These are phyloP conservation scores for Maniola jurtina DNA, from an alignment of 1,140 invertebrate genomes.

Conservation along the genomic window DNA sequence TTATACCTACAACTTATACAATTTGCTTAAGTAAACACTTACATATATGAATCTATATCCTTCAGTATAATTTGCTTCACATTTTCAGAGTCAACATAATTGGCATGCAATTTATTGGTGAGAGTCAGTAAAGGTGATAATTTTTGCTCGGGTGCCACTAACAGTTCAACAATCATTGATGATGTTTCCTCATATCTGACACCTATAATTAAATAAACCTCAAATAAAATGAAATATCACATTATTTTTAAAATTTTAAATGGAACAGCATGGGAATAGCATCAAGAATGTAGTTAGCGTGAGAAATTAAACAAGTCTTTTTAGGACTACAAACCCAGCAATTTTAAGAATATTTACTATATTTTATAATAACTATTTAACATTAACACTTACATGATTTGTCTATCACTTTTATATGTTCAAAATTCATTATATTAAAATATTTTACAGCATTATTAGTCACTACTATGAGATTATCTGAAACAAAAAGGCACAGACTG, in stretches of 20 bases:
- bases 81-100: constrained; percentile 7
- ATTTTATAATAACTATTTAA: no score
- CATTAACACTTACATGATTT: constrained; percentile 31
- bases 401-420: constrained; percentile 21
- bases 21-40: constrained; percentile 6
- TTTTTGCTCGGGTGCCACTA: background rate
- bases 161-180: constrained; percentile 27
- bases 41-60: constrained; percentile 16
- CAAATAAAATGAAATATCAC: background rate
- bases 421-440: constrained; percentile 32
- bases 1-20: background rate
- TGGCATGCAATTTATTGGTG: constrained; percentile 20
- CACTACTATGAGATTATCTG: constrained; percentile 43
- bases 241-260: background rate
- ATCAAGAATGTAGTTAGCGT: no score
- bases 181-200: constrained; percentile 37
- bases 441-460: constrained; percentile 25
- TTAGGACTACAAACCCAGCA: no score
- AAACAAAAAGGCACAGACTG: constrained; percentile 33
- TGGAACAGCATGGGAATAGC: no score
- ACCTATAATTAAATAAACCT: constrained; percentile 24
- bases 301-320: no score
- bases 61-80: constrained; percentile 6
- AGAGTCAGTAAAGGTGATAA: constrained; percentile 17
- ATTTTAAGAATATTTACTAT: no score